Conservation (phyloP, 1,140 invertebrate genomes). For the Drosophila chauvacae region DNA sequence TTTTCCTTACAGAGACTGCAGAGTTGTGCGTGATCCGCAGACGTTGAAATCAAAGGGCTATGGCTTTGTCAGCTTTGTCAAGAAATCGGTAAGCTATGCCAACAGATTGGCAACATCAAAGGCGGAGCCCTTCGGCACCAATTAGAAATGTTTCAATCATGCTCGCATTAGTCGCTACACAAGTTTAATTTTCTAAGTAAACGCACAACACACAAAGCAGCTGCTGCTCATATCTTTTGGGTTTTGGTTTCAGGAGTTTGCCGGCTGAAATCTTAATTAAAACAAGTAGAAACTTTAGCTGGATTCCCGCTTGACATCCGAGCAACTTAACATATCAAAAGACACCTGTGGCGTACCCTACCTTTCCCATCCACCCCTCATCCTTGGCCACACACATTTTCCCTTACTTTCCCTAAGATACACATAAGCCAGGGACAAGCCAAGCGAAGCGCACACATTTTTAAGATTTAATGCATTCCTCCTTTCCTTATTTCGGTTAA, state of each 20-base stretch:
- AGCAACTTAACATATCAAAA: slow-evolving; percentile 61
- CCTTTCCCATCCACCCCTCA: slow-evolving; percentile 4
- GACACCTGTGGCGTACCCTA: slow-evolving; percentile 51
- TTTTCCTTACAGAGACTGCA: slow-evolving; percentile 93
- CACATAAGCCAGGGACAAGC: slow-evolving; percentile 34
- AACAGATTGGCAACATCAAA: slow-evolving; percentile 45
- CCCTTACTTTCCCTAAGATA: slow-evolving; percentile 18
- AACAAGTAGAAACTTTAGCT: slow-evolving; percentile 46
- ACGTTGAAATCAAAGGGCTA: slow-evolving; percentile 99
- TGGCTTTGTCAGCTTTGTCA: slow-evolving; percentile 99
- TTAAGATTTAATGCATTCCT: slow-evolving; percentile 53
- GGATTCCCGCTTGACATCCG: slow-evolving; percentile 25
- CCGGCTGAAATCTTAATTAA: slow-evolving; percentile 63
- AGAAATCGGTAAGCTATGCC: slow-evolving; percentile 94
- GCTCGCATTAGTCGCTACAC: slow-evolving; percentile 40
- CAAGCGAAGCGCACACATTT: slow-evolving; percentile 47
- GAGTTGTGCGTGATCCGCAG: slow-evolving; percentile 99
- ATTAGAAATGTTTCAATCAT: slow-evolving; percentile 63
- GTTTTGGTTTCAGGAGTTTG: slow-evolving; percentile 7
- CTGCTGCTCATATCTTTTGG: slow-evolving; percentile 27
- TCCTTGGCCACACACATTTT: neutral
- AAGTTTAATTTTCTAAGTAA: slow-evolving; percentile 64
- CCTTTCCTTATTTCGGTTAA: slow-evolving; percentile 31
- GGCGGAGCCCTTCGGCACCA: slow-evolving; percentile 24
- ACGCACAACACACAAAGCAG: slow-evolving; percentile 7